Evolutionary conservation across 2,888 invertebrate genomes (phyloP), one percentile per base, ranked within the genome.

Genomic region (Hyppa rectilinea): DNA sequence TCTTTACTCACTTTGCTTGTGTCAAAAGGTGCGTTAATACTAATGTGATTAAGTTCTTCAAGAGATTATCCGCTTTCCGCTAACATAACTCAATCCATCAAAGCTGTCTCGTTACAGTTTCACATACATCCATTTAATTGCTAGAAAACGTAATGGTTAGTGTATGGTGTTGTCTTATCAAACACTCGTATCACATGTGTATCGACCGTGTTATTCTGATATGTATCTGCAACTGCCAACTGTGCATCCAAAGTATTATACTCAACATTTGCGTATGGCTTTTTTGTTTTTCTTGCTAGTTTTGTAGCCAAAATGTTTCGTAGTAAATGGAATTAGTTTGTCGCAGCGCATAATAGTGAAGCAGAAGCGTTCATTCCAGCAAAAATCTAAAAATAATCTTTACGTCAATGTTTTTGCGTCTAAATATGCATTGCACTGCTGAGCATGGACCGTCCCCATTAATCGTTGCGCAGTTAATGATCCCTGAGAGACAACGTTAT

Each of bases 131-230:
- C 52, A 79, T 75, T 77, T 71, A 64, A 58, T 75, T 71, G 60
- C 63, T 83, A 83, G 81, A 85, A 77, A 85, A 74, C 49, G 59
- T 70, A 64, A 83, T 83, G 77, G 53, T 61, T 50, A 31, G 45
- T 29, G 47, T 72, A 83, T 78, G 66, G 72, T 75, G 67, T 75
- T 66, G 80, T 64, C 60, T 83, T 85, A 83, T 85, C 83, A 60
- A 67, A 47, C 59, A 56, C 17, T 43, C 50, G 47, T 71, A 85
- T 83, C 83, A 29, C 64, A 40, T 85, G 84, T 69, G 73, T 83
- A 83, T 72, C 56, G 75, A 81, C 73, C 81, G 75, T 85, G 78
- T 50, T 83, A 80, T 75, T 77, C 38, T 69, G 78, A 83, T 83
- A 71, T 73, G 65, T 75, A 85, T 83, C 83, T 75, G 63, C 60